These are phyloP conservation scores for Papilio machaon DNA, from an alignment of 1,140 invertebrate species.

Conservation along the genomic window DNA sequence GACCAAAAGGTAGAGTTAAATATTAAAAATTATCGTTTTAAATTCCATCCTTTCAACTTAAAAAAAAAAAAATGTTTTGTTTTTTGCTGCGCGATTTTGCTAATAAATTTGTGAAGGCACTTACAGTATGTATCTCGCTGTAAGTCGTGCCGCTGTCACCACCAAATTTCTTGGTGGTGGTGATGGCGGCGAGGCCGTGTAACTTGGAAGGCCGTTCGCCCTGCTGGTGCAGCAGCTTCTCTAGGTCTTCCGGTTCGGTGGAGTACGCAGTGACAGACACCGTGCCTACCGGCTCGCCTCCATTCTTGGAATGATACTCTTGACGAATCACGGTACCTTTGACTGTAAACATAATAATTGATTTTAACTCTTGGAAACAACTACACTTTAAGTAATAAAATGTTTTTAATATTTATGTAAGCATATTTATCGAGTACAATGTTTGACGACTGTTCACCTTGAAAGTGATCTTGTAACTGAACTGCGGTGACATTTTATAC, in stretches of 20 bases:
- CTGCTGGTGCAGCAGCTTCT: slow-evolving; percentile 64
- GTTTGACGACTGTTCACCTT: slow-evolving; percentile 35
- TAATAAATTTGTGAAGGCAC: slow-evolving; percentile 43
- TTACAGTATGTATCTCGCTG: slow-evolving; percentile 65
- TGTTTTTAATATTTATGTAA: neutral
- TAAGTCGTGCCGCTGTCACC: slow-evolving; percentile 69
- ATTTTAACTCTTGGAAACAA: neutral
- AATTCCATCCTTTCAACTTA: no score
- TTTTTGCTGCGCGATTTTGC: slow-evolving; percentile 7
- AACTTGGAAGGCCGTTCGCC: slow-evolving; percentile 65
- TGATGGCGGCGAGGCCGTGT: slow-evolving; percentile 72
- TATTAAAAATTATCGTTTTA: no score
- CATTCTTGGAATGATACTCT: slow-evolving; percentile 86
- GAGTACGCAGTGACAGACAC: slow-evolving; percentile 86
- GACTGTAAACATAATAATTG: slow-evolving; percentile 74
- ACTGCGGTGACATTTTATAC: slow-evolving; percentile 33
- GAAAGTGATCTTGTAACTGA: slow-evolving; percentile 32
- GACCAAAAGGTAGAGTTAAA: neutral
- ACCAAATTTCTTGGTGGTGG: slow-evolving; percentile 79
- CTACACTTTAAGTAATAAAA: neutral
- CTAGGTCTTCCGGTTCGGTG: slow-evolving; percentile 83
- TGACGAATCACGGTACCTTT: slow-evolving; percentile 85
- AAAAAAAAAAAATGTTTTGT: no score
- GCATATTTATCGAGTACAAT: slow-evolving; percentile 8
- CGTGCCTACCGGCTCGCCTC: slow-evolving; percentile 84